Evolutionary conservation across 2,113 vertebrate genomes (phyloP), one percentile per base, ranked within the genome.

Genomic region (Climacteris rufus): DNA sequence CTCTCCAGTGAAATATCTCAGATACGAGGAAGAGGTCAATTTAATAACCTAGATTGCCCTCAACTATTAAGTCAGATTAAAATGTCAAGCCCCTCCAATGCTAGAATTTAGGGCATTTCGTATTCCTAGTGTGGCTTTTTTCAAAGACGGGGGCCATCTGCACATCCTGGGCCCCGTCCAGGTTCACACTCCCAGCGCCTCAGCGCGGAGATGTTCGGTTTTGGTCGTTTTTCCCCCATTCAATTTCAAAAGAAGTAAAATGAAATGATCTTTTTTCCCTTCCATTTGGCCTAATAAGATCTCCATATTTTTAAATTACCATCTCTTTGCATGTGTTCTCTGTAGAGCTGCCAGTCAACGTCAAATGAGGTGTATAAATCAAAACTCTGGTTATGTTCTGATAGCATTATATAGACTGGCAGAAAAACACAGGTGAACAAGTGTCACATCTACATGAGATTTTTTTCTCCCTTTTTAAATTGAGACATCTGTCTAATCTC

Each of bases 341-440:
- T 97, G 95, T 94, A 87, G 89, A 96, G 74, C 97, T 92, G 97
- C 97, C 96, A 97, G 96, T 97, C 97, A 98, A 96, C 0, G 97
- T 98, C 97, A 97, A 96, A 97, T 54, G 54, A 94, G 75, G 90
- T 94, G 66, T 93, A 96, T 95, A 95, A 97, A 96, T 98, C 97
- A 97, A 98, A 98, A 98, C 97, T 96, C 93, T 95, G 89, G 96
- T 97, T 97, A 91, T 64, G 96, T 96, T 96, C 97, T 95, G 90
- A 98, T 97, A 98, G 97, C 94, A 95, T 96, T 97, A 92, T 92
- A 96, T 90, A 97, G 97, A 96, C 96, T 96, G 94, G 97, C 95
- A 91, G 87, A 97, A 96, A 97, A 97, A 96, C 92, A 97, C 93
- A 91, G 95, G 96, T 96, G 90, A 97, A 94, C 80, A 1, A 91